Base-by-base conservation (phyloP, 2,113 vertebrate genomes). In the Saccopteryx leptura region DNA sequence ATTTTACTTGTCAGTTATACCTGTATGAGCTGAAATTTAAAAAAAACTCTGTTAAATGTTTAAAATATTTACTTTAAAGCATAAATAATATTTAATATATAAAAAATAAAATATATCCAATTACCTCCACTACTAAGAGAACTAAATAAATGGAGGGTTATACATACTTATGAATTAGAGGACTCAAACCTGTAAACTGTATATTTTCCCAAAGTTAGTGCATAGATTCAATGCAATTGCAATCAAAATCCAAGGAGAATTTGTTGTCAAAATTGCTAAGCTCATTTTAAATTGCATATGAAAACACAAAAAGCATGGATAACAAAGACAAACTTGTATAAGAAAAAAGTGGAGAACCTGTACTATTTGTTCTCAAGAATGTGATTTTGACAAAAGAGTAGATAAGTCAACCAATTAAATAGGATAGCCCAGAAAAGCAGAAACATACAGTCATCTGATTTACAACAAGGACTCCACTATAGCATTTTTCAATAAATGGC, bases 71-170 rank as follows among this genome's bases (percentile, higher is more conserved):
- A 72, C 61, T 52, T n/a, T 56, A 76, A 85, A 69, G 60, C 60
- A 60, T 79, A 93, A 93, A 54, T 50, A 79, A 78, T 10, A 71
- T 11, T 33, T 13, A 80, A 39, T 71, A 61, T 61, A 4, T 80
- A 88, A 93, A 58, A 93, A 93, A 60, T 72, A n/a, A 71, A 79
- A 88, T 80, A 80, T 54, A 93, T 54, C 12, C 11, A 94, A 75
- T 76, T 52, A 21, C 8, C 58, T 66, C 28, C 66, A 58, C 21
- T 58, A 33, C 21, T 58, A 17, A 88, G 52, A 89, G 17, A 58
- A 31, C 12, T 68, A 83, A 89, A 56, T 56, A 68, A 68, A 60
- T 58, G 28, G 50, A 75, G 50, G 17, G 9, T 80, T 93, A 48
- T n/a, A 63, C 26, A 21, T 58, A 2, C 31, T 33, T 71, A 31